phyloP scores from a whole-genome alignment of 2,888 invertebrate species.

The Ennomos fuscantarius region DNA sequence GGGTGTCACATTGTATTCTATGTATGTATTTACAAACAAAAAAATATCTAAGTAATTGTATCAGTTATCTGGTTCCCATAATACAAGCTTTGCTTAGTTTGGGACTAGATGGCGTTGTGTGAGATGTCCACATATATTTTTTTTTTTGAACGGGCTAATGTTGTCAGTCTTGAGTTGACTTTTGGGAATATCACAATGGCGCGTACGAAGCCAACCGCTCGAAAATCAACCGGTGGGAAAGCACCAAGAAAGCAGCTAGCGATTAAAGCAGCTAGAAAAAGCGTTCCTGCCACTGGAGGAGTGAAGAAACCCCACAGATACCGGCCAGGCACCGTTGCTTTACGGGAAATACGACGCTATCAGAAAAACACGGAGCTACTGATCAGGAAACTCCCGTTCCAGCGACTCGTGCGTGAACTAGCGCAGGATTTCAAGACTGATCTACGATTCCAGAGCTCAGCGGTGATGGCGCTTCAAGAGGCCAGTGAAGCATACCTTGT shows the following conservation, averaged over 20 bases:
- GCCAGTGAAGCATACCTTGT: conserved; percentile 87
- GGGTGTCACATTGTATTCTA: too few relatives aligned
- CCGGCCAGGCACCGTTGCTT: conserved; percentile 88
- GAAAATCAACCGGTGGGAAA: conserved; percentile 91
- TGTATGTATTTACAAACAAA: too few relatives aligned
- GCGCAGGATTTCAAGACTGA: conserved; percentile 91
- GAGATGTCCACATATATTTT: too few relatives aligned
- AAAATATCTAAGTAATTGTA: too few relatives aligned
- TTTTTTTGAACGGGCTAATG: too few relatives aligned
- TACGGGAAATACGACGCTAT: conserved; percentile 89
- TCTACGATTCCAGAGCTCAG: conserved; percentile 88
- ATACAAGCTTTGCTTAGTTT: too few relatives aligned
- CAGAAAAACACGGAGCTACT: conserved; percentile 90
- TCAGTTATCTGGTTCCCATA: too few relatives aligned
- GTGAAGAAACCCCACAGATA: conserved; percentile 91
- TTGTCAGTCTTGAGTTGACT: too few relatives aligned
- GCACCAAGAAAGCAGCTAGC: conserved; percentile 89
- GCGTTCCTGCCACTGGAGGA: conserved; percentile 89
- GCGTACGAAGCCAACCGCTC: conserved; percentile 90
- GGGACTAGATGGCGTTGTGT: too few relatives aligned
- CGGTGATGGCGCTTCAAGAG: conserved; percentile 88
- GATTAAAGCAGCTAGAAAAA: conserved; percentile 89
- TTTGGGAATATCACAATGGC: conserved; percentile 75
- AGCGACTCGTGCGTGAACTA: conserved; percentile 89
- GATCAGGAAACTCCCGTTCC: conserved; percentile 90